Evolutionary conservation across 1,140 invertebrate species (phyloP), one percentile per base, ranked within the genome.

Genomic region (Mya arenaria): DNA sequence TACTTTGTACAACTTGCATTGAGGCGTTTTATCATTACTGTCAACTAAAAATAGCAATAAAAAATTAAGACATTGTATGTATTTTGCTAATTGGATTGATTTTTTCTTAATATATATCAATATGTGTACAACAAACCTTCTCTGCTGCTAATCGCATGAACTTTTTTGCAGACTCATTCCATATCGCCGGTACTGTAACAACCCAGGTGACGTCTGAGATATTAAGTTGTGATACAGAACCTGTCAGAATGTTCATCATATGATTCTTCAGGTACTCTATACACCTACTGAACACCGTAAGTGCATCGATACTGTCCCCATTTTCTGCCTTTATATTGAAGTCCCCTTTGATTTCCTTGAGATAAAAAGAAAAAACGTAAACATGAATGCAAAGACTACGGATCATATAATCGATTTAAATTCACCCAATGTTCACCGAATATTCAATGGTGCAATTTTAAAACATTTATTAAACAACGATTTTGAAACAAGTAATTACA

Each of bases 61-160:
- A 28, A 15, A 15, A 1, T 15, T n/a, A 19, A 62, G 19, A 48
- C n/a, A 48, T n/a, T 13, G 44, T 13, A 10, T 13, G 44, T 48
- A n/a, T 48, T 13, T 48, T 10, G n/a, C n/a, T 48, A 13, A 13
- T n/a, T 48, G 10, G 10, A 48, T n/a, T 13, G n/a, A 4, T 4
- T 30, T 62, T 15, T 4, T 25, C 6, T 23, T 25, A 17, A 62
- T 62, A 3, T 4, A 62, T 2, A 25, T 23, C 8, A 30, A 4
- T 62, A 17, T 0, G 30, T 34, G 0, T 73, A 73, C 69, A n/a
- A n/a, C n/a, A n/a, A n/a, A 63, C 73, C 32, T 62, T 75, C 19
- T 63, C 34, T 10, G 75, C 75, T 13, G 75, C 75, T 17, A 68
- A 41, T 34, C 75, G 66, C 75, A 79, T 79, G 34, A 79, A 79